Evolutionary conservation across 2,888 invertebrate genomes (phyloP).

Genomic region (Limnephilus lunatus): DNA sequence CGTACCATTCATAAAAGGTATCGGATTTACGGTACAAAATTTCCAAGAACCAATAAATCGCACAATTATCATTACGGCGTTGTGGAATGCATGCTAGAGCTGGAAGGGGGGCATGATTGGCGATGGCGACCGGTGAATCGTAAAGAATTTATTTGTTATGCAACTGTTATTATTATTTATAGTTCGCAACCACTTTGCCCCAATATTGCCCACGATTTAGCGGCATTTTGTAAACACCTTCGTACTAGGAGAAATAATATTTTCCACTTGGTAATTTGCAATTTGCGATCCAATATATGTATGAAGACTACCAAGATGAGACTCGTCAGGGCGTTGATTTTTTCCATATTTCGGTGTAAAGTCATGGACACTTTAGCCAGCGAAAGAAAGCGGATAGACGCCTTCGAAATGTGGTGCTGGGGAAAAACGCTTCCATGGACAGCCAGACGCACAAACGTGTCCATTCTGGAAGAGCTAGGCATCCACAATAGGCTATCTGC

Average conservation of each 20-base stretch:
- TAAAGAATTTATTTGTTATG: slow-evolving; percentile 21
- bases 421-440: no score
- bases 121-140: background rate
- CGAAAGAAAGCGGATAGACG: no score
- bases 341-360: no score
- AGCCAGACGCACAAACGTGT: no score
- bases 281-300: background rate
- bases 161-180: background rate
- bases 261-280: background rate
- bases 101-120: background rate
- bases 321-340: no score
- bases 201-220: background rate
- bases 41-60: slow-evolving; percentile 24
- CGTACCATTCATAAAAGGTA: background rate
- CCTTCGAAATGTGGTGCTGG: no score
- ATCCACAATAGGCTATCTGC: no score
- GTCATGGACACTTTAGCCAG: no score
- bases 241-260: background rate
- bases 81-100: background rate
- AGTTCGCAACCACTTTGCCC: slow-evolving; percentile 9
- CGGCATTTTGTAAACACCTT: background rate
- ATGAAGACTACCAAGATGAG: no score
- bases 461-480: no score
- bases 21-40: slow-evolving; percentile 5
- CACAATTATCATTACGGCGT: background rate